Conservation (phyloP, 2,797 vertebrate species). For the Galago senegalensis region DNA sequence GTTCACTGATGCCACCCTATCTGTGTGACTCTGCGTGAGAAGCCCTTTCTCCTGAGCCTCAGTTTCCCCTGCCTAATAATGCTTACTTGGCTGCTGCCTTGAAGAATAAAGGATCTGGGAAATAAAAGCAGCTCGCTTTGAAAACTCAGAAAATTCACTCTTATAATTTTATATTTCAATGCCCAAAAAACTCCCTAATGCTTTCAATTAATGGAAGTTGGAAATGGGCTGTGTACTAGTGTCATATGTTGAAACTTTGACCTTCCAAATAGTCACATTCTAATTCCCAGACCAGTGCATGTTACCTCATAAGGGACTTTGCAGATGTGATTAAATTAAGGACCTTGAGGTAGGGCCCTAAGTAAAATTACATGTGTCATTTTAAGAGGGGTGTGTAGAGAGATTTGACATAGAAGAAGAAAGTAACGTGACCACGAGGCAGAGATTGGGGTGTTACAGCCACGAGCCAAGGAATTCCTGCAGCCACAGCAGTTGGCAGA, state of each 20-base stretch:
- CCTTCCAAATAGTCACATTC: background rate
- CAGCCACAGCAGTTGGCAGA: background rate
- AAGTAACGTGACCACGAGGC: background rate
- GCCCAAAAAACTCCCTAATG: background rate
- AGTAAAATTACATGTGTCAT: background rate
- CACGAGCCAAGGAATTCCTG: background rate
- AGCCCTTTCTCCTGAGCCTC: background rate
- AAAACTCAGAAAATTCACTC: slow-evolving; percentile 42
- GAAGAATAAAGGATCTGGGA: background rate
- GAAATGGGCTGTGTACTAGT: background rate
- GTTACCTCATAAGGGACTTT: background rate
- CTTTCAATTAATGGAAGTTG: slow-evolving; percentile 26
- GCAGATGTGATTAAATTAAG: background rate
- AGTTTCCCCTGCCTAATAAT: background rate
- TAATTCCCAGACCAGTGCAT: background rate
- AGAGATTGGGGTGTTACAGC: background rate
- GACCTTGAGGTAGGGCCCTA: background rate
- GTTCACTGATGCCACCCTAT: background rate
- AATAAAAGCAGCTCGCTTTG: background rate
- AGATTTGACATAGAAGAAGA: background rate
- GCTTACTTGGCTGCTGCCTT: background rate
- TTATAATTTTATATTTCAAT: slow-evolving; percentile 11
- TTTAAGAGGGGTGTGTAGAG: background rate
- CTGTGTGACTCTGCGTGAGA: background rate
- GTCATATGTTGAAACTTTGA: background rate